Percentiles rank a stretch among this genome's conserved stretches.
Evolutionary conservation across 2,888 invertebrate species (phyloP).

Genomic region (Caenorhabditis panamensis): DNA sequence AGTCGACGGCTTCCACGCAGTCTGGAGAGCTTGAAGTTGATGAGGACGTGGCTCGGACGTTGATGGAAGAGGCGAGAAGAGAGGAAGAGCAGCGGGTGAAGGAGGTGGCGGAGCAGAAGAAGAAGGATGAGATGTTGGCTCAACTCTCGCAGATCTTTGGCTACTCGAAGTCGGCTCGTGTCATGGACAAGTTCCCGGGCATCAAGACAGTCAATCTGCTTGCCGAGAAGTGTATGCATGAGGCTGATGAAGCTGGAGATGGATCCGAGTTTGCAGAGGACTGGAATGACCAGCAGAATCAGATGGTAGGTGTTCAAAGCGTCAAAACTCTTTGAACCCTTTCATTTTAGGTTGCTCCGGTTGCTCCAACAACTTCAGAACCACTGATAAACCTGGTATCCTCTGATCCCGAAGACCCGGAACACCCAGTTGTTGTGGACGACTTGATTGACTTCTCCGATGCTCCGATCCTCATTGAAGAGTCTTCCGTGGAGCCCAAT

Average conservation of each 20-base stretch:
- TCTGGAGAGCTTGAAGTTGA: conserved; percentile 26
- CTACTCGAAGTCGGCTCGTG: conserved; percentile 58
- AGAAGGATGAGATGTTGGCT: conserved; percentile 56
- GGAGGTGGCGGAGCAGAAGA: conserved; percentile 26
- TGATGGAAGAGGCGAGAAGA: conserved; percentile 11
- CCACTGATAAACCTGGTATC: too few species aligned
- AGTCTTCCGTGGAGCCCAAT: background rate
- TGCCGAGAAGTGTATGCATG: conserved; percentile 61
- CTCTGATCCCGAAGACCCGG: background rate
- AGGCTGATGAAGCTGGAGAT: conserved; percentile 48
- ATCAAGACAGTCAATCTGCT: conserved; percentile 42
- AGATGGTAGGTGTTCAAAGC: background rate
- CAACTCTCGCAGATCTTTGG: conserved; percentile 63
- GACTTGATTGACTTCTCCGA: conserved; percentile 57
- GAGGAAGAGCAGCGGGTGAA: conserved; percentile 19
- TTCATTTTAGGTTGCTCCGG: too few species aligned
- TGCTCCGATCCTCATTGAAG: conserved; percentile 3
- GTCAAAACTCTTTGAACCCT: too few species aligned
- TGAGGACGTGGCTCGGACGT: conserved; percentile 32
- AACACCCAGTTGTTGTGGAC: background rate
- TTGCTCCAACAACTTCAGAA: background rate
- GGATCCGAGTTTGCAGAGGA: conserved; percentile 38
- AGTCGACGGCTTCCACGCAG: conserved; percentile 32
- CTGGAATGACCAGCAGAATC: conserved; percentile 5
- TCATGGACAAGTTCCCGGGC: conserved; percentile 52